Conservation (phyloP, 2,113 vertebrate species). For the Sturnira hondurensis region DNA sequence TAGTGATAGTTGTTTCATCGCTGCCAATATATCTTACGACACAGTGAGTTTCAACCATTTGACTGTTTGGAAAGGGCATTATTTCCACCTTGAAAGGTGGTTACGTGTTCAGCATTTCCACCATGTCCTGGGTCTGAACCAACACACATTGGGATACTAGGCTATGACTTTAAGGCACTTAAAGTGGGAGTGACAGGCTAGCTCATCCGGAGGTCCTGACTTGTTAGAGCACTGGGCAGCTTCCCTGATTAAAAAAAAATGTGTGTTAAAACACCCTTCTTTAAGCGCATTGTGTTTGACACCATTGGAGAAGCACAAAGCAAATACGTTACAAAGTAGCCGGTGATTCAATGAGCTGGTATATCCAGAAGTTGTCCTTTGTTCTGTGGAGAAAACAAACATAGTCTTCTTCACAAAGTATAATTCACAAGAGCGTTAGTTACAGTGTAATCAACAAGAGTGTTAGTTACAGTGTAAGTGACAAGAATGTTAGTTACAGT, state of each 20-base stretch:
- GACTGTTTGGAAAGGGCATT: neutral
- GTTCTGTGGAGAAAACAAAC: neutral
- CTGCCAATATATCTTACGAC: neutral
- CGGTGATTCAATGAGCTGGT: neutral
- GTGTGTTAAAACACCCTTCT: neutral
- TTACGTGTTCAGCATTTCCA: neutral
- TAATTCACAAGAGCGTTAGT: neutral
- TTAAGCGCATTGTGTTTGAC: neutral
- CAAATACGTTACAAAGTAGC: neutral
- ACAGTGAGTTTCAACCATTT: neutral
- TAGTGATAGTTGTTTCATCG: neutral
- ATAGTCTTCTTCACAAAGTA: neutral
- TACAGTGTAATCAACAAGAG: neutral
- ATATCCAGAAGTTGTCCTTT: neutral
- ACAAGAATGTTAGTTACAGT: too few species aligned
- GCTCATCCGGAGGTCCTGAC: neutral
- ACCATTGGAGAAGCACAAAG: neutral
- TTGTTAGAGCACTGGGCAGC: neutral
- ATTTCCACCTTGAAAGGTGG: neutral
- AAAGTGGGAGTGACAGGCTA: fast-evolving
- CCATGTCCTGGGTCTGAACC: neutral
- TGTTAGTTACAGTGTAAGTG: neutral
- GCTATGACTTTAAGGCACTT: neutral
- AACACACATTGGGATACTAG: neutral
- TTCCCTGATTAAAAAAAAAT: too few species aligned